Evolutionary conservation across 2,113 vertebrate species (phyloP), one percentile per base, ranked within the genome.

Genomic region (Notarius quadriscutis): DNA sequence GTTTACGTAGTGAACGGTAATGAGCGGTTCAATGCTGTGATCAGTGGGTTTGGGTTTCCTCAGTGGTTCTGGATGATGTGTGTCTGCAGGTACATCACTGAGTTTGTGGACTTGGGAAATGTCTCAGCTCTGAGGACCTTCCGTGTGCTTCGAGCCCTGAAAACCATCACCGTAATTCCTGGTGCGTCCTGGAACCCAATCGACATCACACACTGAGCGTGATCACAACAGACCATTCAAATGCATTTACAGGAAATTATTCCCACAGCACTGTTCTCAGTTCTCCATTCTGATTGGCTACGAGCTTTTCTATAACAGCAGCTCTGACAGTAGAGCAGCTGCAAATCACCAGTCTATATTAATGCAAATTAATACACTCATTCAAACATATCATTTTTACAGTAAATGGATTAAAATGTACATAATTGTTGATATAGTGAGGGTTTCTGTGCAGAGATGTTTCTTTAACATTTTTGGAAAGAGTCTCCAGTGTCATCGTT

Each of bases 81-180:
- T 72, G 48, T 90, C 90, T 82, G 5, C 91, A 99, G 98, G 88
- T 99, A 99, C 88, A 88, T 97, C 63, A 99, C 97, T 0, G 97
- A 99, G 92, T 98, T 99, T 1, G 96, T 99, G 84, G 97, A 99
- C 91, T 93, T 98, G 95, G 97, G 97, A 72, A 99, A 98, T 84
- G 95, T 99, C 89, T 99, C 98, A 0, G 97, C 97, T 53, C 94
- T 99, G 92, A 96, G 98, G 88, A 99, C 98, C 0, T 99, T 99
- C 94, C 96, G 97, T 85, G 98, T 99, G 84, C 97, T 99, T 51
- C 96, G 98, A 71, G 98, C 98, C 77, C 94, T 99, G 90, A 99
- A 99, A 94, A 99, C 97, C 84, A 99, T 99, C 93, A 98, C 98
- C 0, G 97, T 99, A 72, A 99, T 99, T 92, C 98, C 98, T 94